A percentile compares a stretch with the other conserved stretches of the same genome.
These are phyloP conservation scores for Lordiphosa stackelbergi DNA, from an alignment of 1,140 invertebrate genomes.

Conservation along the genomic window DNA sequence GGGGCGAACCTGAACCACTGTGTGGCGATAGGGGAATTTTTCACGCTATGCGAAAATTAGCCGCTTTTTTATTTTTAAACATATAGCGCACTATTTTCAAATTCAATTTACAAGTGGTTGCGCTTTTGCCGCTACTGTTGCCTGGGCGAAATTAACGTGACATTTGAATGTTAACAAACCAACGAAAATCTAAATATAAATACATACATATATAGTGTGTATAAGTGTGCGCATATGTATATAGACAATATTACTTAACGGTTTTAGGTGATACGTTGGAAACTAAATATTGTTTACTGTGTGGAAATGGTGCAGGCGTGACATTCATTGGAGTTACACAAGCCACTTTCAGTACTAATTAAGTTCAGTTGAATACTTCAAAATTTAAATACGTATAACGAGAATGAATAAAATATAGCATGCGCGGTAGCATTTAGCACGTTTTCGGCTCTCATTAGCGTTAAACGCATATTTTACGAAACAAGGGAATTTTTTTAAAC, in stretches of 20 bases:
- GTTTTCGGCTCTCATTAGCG: too few relatives aligned
- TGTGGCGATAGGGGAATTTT: neutral
- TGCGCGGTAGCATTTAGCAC: too few relatives aligned
- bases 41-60: slow-evolving; percentile 28
- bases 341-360: too few relatives aligned
- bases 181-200: slow-evolving; percentile 7
- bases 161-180: slow-evolving; percentile 23
- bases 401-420: too few relatives aligned
- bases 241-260: slow-evolving; percentile 27
- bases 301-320: too few relatives aligned
- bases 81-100: slow-evolving; percentile 63
- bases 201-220: neutral
- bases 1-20: too few relatives aligned
- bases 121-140: slow-evolving; percentile 1
- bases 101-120: slow-evolving; percentile 55
- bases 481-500: too few relatives aligned
- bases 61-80: slow-evolving; percentile 53
- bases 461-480: too few relatives aligned
- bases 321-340: too few relatives aligned
- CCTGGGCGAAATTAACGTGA: slow-evolving; percentile 64
- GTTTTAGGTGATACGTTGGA: slow-evolving; percentile 24
- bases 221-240: slow-evolving; percentile 2
- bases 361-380: too few relatives aligned
- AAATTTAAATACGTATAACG: too few relatives aligned
- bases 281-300: too few relatives aligned